phyloP scores from a whole-genome alignment of 2,797 vertebrate species.

The Phataginus tricuspis region DNA sequence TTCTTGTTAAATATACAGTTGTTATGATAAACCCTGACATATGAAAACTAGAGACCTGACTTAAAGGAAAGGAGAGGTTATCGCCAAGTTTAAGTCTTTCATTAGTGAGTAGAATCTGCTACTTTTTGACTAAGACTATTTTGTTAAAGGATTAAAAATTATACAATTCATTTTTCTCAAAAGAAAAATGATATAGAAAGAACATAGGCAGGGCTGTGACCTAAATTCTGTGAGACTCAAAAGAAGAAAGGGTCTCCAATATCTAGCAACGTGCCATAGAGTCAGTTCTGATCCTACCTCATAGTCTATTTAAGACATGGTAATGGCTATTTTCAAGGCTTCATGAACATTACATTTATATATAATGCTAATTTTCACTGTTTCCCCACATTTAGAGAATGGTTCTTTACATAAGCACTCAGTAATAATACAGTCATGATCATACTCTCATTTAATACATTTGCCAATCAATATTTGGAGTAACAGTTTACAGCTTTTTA shows the following conservation, averaged over 20 bases:
- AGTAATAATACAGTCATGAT: neutral
- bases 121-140: slow-evolving; percentile 15
- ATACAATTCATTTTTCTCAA: slow-evolving; percentile 4
- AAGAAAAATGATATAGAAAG: neutral
- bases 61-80: slow-evolving; percentile 49
- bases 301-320: neutral
- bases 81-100: slow-evolving; percentile 50
- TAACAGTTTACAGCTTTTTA: neutral
- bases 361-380: neutral
- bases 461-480: neutral
- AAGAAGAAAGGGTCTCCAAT: neutral
- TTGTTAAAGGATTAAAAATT: slow-evolving; percentile 51
- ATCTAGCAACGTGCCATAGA: neutral
- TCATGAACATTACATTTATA: neutral
- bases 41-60: slow-evolving; percentile 46
- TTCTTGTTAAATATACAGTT: slow-evolving; percentile 36
- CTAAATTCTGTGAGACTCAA: neutral
- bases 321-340: neutral
- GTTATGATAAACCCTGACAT: slow-evolving; percentile 42
- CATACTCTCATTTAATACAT: slow-evolving; percentile 27
- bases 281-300: neutral
- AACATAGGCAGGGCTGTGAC: neutral
- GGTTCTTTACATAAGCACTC: neutral
- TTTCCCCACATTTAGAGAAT: neutral
- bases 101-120: slow-evolving; percentile 8